Evolutionary conservation across 2,113 vertebrate species (phyloP).

Genomic region (Scomber scombrus): DNA sequence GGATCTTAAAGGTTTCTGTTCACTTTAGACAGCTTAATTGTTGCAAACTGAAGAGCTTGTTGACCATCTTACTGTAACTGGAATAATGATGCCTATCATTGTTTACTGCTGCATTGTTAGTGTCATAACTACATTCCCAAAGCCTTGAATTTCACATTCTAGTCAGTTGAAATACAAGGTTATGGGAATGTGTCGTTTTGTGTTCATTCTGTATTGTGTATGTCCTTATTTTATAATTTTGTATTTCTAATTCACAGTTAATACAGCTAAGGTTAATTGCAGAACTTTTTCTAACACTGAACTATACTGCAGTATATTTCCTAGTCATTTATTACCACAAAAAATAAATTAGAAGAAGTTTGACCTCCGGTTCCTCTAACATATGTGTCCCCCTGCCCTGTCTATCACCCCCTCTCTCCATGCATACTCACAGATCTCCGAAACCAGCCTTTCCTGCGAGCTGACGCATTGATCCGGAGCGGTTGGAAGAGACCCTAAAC

Average conservation of each 20-base stretch:
- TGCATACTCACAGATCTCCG: slow-evolving; percentile 88
- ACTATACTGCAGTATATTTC: slow-evolving; percentile 16
- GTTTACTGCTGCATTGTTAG: slow-evolving; percentile 25
- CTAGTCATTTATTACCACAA: background rate
- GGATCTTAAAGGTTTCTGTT: slow-evolving; percentile 1
- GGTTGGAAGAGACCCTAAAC: slow-evolving; percentile 88
- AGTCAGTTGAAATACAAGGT: slow-evolving; percentile 58
- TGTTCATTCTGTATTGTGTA: slow-evolving; percentile 34
- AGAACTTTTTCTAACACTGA: background rate
- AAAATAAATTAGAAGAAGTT: background rate
- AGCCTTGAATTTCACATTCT: slow-evolving; percentile 64
- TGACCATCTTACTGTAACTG: slow-evolving; percentile 67
- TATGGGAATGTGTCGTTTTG: slow-evolving; percentile 50
- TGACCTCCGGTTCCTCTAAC: slow-evolving; percentile 72
- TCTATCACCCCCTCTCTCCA: slow-evolving; percentile 74
- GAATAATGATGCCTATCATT: slow-evolving; percentile 38
- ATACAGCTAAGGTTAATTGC: slow-evolving; percentile 13
- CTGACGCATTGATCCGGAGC: slow-evolving; percentile 87
- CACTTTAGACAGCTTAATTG: background rate
- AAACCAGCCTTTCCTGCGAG: slow-evolving; percentile 88
- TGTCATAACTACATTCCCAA: slow-evolving; percentile 52
- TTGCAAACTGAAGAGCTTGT: slow-evolving; percentile 70
- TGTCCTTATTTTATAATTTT: slow-evolving; percentile 10
- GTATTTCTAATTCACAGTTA: slow-evolving; percentile 34
- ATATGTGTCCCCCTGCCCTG: slow-evolving; percentile 57